Evolutionary conservation across 2,113 vertebrate genomes (phyloP).

Genomic region (Thalassoma bifasciatum): DNA sequence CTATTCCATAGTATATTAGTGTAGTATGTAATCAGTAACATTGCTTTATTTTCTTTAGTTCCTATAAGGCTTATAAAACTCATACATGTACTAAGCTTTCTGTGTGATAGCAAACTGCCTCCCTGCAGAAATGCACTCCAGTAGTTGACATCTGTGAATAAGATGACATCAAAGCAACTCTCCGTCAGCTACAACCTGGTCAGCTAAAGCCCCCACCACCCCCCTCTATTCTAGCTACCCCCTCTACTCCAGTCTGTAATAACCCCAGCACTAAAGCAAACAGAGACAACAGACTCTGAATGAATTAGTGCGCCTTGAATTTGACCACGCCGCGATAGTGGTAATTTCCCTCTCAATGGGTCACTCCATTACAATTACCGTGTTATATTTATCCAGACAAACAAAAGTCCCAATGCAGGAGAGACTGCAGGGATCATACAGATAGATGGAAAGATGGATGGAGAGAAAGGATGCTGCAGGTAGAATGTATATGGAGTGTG

Average conservation of each 20-base stretch:
- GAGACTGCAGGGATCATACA: constrained; percentile 54
- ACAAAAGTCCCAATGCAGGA: constrained; percentile 60
- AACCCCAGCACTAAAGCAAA: constrained; percentile 57
- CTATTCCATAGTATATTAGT: no score
- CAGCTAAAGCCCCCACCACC: constrained; percentile 25
- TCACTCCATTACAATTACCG: constrained; percentile 79
- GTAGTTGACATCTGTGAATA: background rate
- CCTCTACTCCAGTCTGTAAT: constrained; percentile 17
- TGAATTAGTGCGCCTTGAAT: constrained; percentile 58
- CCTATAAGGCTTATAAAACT: constrained; percentile 5
- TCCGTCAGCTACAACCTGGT: constrained; percentile 37
- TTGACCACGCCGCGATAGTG: constrained; percentile 55
- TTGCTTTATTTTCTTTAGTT: constrained; percentile 24
- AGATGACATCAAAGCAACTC: constrained; percentile 21
- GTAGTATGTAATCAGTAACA: no score
- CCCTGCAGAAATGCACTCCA: constrained; percentile 16
- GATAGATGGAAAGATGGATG: constrained; percentile 32
- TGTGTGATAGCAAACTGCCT: constrained; percentile 8
- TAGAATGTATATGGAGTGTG: constrained; percentile 35
- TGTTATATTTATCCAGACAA: constrained; percentile 75
- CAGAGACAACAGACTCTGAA: constrained; percentile 66
- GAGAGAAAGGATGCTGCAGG: constrained; percentile 49
- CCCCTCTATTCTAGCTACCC: background rate
- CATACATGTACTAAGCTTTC: constrained; percentile 23
- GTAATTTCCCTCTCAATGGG: constrained; percentile 72